Conservation (phyloP, 2,888 invertebrate genomes). For the Dicyrtomina minuta region DNA sequence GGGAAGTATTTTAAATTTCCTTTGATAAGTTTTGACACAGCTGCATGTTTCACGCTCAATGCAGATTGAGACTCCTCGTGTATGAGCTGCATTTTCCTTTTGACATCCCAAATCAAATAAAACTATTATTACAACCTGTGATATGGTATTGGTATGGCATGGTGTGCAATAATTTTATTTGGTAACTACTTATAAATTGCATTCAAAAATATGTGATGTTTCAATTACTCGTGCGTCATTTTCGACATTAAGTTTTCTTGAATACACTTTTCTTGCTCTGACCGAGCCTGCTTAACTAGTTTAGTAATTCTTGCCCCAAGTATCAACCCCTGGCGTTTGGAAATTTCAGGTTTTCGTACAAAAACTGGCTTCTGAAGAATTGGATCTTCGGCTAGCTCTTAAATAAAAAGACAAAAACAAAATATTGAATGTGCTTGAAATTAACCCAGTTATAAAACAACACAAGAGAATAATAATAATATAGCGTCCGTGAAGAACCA, state of each 20-base stretch:
- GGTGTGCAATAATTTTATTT: too few species aligned
- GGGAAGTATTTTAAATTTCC: slow-evolving; percentile 1
- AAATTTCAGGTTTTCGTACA: slow-evolving; percentile 16
- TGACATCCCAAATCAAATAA: too few species aligned
- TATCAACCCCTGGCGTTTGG: slow-evolving; percentile 15
- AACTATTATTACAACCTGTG: too few species aligned
- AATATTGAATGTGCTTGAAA: too few species aligned
- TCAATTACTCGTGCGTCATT: too few species aligned
- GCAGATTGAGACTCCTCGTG: background rate
- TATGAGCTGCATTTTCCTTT: too few species aligned
- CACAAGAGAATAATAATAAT: too few species aligned
- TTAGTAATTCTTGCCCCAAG: background rate
- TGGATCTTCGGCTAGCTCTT: background rate
- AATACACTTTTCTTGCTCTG: background rate
- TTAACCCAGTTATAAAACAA: too few species aligned
- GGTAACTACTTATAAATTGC: too few species aligned
- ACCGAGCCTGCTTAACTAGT: background rate
- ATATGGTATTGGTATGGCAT: too few species aligned
- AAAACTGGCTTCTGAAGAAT: background rate
- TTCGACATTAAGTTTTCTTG: background rate
- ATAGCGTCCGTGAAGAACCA: too few species aligned
- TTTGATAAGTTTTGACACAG: background rate
- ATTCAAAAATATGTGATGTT: too few species aligned
- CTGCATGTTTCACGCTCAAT: background rate
- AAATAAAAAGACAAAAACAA: background rate